phyloP scores from a whole-genome alignment of 2,888 invertebrate species.

The Troglohyphantes excavatus region DNA sequence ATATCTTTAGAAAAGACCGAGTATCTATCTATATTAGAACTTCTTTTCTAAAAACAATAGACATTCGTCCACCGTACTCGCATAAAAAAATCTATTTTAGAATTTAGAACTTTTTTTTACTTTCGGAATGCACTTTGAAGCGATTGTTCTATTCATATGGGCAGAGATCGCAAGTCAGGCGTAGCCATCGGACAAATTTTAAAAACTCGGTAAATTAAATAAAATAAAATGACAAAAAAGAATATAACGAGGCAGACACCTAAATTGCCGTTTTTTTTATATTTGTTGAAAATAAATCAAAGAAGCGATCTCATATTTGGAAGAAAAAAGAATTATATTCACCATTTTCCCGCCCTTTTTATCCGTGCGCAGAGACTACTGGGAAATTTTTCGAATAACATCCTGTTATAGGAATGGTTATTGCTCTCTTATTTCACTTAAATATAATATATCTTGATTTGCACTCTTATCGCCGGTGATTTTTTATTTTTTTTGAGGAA shows the following conservation, averaged over 20 bases:
- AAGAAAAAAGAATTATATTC: neutral
- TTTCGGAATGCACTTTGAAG: neutral
- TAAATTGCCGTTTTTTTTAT: neutral
- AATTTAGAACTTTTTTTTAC: too few relatives aligned
- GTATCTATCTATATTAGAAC: too few relatives aligned
- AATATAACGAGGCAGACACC: neutral
- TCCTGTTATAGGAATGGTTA: neutral
- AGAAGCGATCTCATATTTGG: neutral
- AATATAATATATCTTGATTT: slow-evolving; percentile 5
- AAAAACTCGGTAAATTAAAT: neutral
- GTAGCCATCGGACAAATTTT: neutral
- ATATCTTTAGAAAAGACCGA: too few relatives aligned
- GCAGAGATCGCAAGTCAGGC: neutral
- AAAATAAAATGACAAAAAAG: neutral
- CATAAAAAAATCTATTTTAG: too few relatives aligned
- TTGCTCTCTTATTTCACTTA: neutral
- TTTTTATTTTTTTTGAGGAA: neutral
- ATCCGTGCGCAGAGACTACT: neutral
- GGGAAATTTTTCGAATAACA: neutral
- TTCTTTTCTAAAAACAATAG: too few relatives aligned
- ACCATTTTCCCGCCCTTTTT: neutral
- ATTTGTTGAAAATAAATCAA: neutral
- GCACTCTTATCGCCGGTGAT: too few relatives aligned
- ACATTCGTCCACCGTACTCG: too few relatives aligned
- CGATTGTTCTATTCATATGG: neutral